A percentile compares a stretch with the other conserved stretches of the same genome.
Evolutionary conservation across 2,888 invertebrate species (phyloP).

Genomic region (Ryuthela nishihirai): DNA sequence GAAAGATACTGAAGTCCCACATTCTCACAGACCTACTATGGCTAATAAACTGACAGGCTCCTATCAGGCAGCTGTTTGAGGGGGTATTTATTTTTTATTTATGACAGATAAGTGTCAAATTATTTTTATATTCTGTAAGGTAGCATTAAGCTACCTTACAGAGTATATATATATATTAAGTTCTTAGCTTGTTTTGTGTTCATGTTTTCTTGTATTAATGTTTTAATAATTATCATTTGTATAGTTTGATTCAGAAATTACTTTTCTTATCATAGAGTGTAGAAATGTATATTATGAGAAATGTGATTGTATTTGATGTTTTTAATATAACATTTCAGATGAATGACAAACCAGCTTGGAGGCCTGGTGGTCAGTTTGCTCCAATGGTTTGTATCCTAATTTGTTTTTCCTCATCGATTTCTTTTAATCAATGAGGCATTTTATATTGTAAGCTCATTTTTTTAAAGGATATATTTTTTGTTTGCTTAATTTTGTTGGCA

Average conservation of each 20-base stretch:
- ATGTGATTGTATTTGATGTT: not conserved
- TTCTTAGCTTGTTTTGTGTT: no score
- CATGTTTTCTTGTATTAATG: not conserved
- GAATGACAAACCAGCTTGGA: conserved; percentile 60
- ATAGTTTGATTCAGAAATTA: not conserved
- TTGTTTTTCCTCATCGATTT: not conserved
- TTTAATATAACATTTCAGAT: conserved; percentile 6
- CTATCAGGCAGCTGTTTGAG: no score
- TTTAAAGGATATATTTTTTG: not conserved
- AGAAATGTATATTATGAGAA: not conserved
- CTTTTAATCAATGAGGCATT: not conserved
- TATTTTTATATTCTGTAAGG: no score
- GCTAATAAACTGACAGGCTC: no score
- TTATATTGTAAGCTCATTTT: not conserved
- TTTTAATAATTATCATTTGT: not conserved
- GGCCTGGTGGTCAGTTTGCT: conserved; percentile 71
- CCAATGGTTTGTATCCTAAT: conserved; percentile 59
- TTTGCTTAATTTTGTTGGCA: not conserved
- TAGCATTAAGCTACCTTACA: no score
- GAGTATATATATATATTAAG: no score
- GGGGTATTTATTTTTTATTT: no score
- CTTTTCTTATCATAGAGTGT: not conserved
- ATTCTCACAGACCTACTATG: no score
- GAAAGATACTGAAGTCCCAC: no score
- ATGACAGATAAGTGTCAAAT: no score